Conservation (phyloP, 2,888 invertebrate genomes). For the Bruchidius siliquastri region DNA sequence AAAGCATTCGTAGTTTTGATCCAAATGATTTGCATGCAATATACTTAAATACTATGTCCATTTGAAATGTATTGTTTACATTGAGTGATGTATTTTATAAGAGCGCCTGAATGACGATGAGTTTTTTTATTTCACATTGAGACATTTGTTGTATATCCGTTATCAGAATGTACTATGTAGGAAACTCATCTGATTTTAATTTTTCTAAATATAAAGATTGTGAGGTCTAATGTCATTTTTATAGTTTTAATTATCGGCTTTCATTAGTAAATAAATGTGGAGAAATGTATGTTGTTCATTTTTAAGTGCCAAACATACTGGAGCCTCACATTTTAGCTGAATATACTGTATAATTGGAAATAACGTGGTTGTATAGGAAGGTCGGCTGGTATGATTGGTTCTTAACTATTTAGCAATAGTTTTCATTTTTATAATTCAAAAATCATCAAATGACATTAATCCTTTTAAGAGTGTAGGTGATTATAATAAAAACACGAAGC, state of each 20-base stretch:
- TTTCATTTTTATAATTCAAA: neutral
- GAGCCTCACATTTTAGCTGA: neutral
- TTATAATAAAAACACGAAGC: neutral
- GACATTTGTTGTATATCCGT: conserved; percentile 1
- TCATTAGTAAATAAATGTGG: neutral
- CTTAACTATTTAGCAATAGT: neutral
- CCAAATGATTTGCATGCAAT: conserved; percentile 14
- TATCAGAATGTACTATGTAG: neutral
- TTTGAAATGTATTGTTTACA: conserved; percentile 35
- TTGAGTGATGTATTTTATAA: conserved; percentile 45
- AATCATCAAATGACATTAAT: neutral
- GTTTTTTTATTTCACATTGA: conserved; percentile 10
- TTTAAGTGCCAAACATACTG: neutral
- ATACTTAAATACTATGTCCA: conserved; percentile 43
- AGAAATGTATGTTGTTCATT: neutral
- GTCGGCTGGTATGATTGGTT: neutral
- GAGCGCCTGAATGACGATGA: conserved; percentile 27
- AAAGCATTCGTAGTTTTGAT: neutral
- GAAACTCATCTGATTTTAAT: neutral
- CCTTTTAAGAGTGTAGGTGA: neutral
- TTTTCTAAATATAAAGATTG: neutral
- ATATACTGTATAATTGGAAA: neutral
- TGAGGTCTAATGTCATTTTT: neutral
- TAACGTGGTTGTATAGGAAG: neutral
- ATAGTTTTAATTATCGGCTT: neutral